Conservation (phyloP, 30 jellyfish, hydroid and myxozoan species). For the Haliclystus octoradiatus region DNA sequence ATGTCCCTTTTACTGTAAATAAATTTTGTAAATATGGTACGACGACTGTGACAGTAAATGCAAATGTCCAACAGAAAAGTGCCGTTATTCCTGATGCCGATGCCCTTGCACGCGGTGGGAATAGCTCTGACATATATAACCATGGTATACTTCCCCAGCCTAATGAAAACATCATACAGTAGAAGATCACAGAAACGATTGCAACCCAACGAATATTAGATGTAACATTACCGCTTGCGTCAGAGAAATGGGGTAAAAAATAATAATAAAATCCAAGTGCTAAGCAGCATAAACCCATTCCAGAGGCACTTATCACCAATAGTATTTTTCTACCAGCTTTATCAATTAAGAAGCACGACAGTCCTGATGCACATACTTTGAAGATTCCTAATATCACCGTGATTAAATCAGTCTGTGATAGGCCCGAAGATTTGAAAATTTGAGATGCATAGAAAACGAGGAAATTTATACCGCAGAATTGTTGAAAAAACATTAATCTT, state of each 20-base stretch:
- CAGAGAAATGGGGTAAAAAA: too few species aligned
- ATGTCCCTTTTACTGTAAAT: conserved; percentile 77
- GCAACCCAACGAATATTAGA: conserved; percentile 87
- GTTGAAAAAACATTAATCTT: neutral
- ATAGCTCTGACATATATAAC: conserved; percentile 92
- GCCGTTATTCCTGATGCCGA: conserved; percentile 85
- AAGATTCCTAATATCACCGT: neutral
- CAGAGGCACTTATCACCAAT: neutral
- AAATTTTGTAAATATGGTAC: conserved; percentile 34
- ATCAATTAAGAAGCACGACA: neutral
- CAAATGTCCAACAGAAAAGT: conserved; percentile 73
- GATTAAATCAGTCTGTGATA: neutral
- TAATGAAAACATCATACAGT: conserved; percentile 53
- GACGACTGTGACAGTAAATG: conserved; percentile 59
- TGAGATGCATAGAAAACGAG: neutral
- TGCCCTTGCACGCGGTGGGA: conserved; percentile 96
- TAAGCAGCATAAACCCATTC: neutral
- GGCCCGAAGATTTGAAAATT: neutral
- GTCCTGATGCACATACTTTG: neutral
- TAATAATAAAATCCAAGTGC: neutral
- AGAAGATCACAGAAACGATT: conserved; percentile 38
- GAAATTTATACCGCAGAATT: conserved; percentile 3
- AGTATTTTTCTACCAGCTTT: neutral
- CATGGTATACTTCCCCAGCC: conserved; percentile 99
- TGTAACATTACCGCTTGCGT: too few species aligned